phyloP scores from a whole-genome alignment of 1,140 invertebrate genomes.

The Cryptotermes secundus region DNA sequence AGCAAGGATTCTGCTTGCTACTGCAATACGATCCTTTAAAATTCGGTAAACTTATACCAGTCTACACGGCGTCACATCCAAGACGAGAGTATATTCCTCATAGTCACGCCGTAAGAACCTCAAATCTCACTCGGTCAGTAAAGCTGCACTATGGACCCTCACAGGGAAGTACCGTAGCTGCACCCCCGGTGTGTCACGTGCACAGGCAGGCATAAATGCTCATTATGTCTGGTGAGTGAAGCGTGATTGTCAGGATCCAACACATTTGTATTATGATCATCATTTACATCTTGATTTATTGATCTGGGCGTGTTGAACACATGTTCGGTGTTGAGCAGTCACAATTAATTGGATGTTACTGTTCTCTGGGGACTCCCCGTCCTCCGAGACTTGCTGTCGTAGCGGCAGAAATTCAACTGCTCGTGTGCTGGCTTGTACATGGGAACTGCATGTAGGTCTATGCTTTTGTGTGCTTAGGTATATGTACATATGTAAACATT shows the following conservation, averaged over 20 bases:
- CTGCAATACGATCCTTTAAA: too few species aligned
- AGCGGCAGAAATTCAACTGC: too few species aligned
- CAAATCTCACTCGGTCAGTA: too few species aligned
- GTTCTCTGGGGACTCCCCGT: neutral
- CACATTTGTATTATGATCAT: neutral
- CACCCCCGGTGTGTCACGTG: neutral
- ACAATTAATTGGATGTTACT: neutral
- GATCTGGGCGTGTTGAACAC: neutral
- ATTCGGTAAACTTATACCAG: too few species aligned
- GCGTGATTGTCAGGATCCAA: neutral
- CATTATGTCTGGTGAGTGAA: neutral
- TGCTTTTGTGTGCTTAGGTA: neutral
- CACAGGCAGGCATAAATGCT: neutral
- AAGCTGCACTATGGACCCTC: too few species aligned
- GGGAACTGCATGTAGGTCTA: too few species aligned
- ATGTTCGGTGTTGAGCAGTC: neutral
- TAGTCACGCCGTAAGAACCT: too few species aligned
- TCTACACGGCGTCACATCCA: too few species aligned
- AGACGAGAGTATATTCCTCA: too few species aligned
- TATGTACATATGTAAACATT: neutral
- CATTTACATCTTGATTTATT: constrained; percentile 18
- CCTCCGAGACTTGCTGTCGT: neutral
- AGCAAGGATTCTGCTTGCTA: too few species aligned
- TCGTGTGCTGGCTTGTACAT: too few species aligned
- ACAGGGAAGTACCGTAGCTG: too few species aligned